Evolutionary conservation across 2,888 invertebrate genomes (phyloP), one percentile per base, ranked within the genome.

Genomic region (Endotricha flammealis): DNA sequence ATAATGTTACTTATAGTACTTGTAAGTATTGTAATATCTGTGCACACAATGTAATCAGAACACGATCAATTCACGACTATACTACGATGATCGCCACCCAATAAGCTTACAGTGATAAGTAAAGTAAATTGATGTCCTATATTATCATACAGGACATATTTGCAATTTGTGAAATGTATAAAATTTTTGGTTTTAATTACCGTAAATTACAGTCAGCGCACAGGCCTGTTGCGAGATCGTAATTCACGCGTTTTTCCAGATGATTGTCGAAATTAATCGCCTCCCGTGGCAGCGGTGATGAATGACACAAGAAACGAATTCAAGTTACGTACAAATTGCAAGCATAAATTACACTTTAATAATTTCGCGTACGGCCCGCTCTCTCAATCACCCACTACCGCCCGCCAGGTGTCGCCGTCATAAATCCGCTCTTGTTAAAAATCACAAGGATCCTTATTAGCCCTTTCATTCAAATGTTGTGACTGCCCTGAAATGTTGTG

Each of bases 321-420:
- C 73, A 77, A 80, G 78, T 75, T 66, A 70, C 77, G 76, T 78
- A 79, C 78, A 83, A 83, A 86, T 82, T 83, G 79, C 80, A 71
- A 68, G 76, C 78, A 85, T 85, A 83, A 83, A 82, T 85, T 82
- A 79, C 72, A 67, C 72, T 81, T 80, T 81, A 82, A 81, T 82
- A 81, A 83, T 83, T 78, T 73, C 72, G 70, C 70, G 72, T 77
- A 75, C 79, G 71, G 72, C 65, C 69, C 50, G 62, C 64, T 57
- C 74, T 65, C 74, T 76, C 76, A 67, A 73, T 74, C 74, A 73
- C 67, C 50, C 57, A 56, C 54, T 50, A 56, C 54, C 52, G 46
- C 54, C 56, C 11, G 56, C 68, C 83, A 82, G 82, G 83, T 83
- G 83, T 67, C 72, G 73, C 73, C 59, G 50, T 43, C 67, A 77